Evolutionary conservation across 2,113 vertebrate genomes (phyloP).

Genomic region (Galbula dea): DNA sequence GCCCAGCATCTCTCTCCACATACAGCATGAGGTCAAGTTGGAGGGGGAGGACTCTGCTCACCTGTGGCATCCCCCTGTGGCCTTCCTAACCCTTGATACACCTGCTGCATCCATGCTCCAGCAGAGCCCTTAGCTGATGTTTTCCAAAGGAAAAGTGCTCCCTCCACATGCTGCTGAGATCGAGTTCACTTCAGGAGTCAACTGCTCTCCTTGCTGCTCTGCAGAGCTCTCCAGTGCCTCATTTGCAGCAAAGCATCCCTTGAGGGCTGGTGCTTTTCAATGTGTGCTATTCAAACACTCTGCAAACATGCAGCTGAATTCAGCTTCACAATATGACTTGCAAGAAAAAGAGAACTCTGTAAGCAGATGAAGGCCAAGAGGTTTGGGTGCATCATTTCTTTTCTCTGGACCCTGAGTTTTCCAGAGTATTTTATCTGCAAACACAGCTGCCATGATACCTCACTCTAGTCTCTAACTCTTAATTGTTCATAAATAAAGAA

Average conservation of each 20-base stretch:
- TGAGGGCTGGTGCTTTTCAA: neutral
- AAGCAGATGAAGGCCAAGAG: neutral
- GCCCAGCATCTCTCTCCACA: neutral
- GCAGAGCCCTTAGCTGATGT: neutral
- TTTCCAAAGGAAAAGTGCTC: neutral
- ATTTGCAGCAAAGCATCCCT: neutral
- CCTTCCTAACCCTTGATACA: neutral
- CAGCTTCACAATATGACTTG: neutral
- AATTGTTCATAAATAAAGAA: neutral
- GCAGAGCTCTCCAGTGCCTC: neutral
- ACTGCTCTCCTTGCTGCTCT: neutral
- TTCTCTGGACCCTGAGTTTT: neutral
- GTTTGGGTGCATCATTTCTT: neutral
- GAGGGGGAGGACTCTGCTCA: neutral
- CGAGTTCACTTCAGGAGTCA: neutral
- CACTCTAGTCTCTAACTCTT: neutral
- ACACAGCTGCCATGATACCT: neutral
- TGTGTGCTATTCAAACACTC: neutral
- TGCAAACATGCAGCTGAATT: neutral
- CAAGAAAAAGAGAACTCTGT: neutral
- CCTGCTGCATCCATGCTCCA: neutral
- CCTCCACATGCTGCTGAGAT: neutral
- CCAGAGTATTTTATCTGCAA: neutral
- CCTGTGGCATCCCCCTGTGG: neutral
- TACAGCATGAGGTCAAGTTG: rapidly evolving